Evolutionary conservation across 2,888 invertebrate genomes (phyloP).

Genomic region (Pseudococcus longispinus): DNA sequence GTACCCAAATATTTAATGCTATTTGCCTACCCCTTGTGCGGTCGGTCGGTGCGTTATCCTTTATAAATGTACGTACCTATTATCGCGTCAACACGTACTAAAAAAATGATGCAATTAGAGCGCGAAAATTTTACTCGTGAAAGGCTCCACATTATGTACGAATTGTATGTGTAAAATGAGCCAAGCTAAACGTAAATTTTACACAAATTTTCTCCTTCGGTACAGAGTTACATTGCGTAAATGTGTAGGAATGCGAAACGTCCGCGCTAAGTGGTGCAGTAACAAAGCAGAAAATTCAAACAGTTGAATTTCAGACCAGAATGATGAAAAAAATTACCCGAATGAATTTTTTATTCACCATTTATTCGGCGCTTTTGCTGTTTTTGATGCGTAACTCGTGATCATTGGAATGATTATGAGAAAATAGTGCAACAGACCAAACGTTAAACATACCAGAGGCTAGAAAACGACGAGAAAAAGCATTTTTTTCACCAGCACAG

Average conservation of each 20-base stretch:
- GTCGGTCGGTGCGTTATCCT: neutral
- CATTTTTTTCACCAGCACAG: too few species aligned
- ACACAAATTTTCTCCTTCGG: neutral
- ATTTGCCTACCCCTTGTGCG: neutral
- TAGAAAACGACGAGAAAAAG: too few species aligned
- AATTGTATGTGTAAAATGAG: neutral
- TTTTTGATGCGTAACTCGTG: too few species aligned
- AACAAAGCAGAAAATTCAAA: neutral
- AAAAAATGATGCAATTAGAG: neutral
- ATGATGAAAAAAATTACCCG: neutral
- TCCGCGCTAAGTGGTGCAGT: neutral
- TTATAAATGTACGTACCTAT: neutral
- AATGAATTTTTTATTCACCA: neutral
- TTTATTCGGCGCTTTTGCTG: neutral
- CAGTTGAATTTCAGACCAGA: neutral
- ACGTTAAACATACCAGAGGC: too few species aligned
- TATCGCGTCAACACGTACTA: neutral
- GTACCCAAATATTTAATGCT: conserved; percentile 7
- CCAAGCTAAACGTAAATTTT: neutral
- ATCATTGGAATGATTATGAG: too few species aligned
- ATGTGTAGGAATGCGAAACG: neutral
- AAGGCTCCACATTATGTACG: neutral
- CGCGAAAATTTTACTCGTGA: neutral
- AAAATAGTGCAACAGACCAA: too few species aligned
- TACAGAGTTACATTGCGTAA: neutral